Evolutionary conservation across 2,113 vertebrate species (phyloP).

Genomic region (Felis chaus): DNA sequence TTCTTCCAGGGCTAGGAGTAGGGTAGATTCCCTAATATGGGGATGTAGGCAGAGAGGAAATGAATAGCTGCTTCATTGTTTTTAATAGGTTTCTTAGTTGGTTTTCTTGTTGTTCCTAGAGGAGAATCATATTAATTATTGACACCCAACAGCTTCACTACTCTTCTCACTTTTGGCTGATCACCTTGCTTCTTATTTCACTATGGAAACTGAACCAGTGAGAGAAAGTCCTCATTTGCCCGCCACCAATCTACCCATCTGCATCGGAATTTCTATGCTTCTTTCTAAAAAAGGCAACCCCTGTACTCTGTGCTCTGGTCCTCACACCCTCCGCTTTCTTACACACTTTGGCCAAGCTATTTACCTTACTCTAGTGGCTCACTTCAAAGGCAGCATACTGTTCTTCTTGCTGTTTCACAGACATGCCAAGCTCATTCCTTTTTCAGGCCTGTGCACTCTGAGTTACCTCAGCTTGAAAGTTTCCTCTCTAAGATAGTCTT

Average conservation of each 20-base stretch:
- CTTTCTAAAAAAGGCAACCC: background rate
- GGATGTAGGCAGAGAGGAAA: background rate
- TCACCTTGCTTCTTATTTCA: background rate
- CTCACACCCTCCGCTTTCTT: background rate
- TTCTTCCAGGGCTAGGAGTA: background rate
- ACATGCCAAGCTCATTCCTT: background rate
- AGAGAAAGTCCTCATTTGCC: background rate
- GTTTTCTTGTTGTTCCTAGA: background rate
- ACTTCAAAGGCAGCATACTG: background rate
- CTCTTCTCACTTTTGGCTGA: background rate
- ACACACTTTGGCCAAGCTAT: background rate
- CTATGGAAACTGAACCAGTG: background rate
- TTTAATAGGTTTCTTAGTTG: background rate
- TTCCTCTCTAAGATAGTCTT: background rate
- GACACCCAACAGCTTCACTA: background rate
- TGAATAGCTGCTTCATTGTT: background rate
- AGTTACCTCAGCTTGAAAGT: background rate
- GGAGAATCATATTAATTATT: background rate
- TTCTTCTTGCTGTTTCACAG: background rate
- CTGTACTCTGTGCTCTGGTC: background rate
- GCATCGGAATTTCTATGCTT: background rate
- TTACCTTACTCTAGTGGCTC: background rate
- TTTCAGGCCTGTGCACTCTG: background rate
- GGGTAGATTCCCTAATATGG: background rate
- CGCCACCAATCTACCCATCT: background rate